A percentile compares a stretch with the other conserved stretches of the same genome.
These are phyloP conservation scores for Sterrhoptilus dennistouni DNA, from an alignment of 2,113 vertebrate genomes.

Conservation along the genomic window DNA sequence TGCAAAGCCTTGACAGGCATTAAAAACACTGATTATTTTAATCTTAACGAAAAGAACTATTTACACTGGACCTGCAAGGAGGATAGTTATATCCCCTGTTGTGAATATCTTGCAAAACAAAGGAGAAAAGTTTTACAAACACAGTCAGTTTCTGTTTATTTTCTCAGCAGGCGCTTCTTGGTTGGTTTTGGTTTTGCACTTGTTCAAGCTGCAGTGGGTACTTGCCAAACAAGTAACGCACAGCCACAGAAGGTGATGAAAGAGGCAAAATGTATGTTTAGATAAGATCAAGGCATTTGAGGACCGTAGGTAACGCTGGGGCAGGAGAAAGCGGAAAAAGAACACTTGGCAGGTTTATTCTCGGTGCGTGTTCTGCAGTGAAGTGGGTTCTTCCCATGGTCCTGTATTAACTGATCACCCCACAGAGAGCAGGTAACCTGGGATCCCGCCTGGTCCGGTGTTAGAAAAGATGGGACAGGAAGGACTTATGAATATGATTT, in stretches of 20 bases:
- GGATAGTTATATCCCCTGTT: neutral
- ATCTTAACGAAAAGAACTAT: neutral
- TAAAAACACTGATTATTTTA: constrained; percentile 56
- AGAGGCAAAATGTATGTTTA: neutral
- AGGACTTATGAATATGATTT: too few relatives aligned
- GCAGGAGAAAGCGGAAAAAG: neutral
- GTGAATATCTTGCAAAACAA: neutral
- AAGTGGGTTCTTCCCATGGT: fast-evolving
- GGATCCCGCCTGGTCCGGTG: too few relatives aligned
- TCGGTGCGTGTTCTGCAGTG: neutral
- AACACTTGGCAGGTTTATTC: neutral
- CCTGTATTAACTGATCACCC: too few relatives aligned
- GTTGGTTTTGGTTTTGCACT: neutral
- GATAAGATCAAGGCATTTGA: neutral
- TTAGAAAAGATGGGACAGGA: too few relatives aligned
- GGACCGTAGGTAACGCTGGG: neutral
- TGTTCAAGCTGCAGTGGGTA: neutral
- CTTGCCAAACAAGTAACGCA: neutral
- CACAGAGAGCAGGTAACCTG: neutral
- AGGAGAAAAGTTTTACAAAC: constrained; percentile 20
- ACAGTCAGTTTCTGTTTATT: neutral
- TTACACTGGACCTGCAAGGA: constrained; percentile 5
- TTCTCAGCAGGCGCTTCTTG: neutral
- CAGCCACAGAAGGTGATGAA: neutral
- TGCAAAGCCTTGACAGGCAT: constrained; percentile 14